Evolutionary conservation across 2,113 vertebrate genomes (phyloP).

Genomic region (Apteryx owenii): DNA sequence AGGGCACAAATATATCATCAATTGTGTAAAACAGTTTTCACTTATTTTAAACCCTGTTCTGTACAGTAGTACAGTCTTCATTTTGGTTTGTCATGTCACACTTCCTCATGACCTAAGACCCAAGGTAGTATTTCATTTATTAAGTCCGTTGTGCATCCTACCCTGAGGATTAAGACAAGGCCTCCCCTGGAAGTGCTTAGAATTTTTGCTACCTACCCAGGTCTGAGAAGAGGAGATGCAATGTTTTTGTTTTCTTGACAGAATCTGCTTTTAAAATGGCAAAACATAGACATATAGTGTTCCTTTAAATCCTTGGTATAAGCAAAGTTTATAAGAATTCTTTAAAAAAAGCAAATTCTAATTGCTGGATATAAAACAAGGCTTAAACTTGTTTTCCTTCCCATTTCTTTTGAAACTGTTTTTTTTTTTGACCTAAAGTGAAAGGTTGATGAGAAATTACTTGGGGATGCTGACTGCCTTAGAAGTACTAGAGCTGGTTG

Average conservation of each 20-base stretch:
- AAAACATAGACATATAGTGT: neutral
- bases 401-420: no score
- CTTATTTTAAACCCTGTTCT: neutral
- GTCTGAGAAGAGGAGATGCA: neutral
- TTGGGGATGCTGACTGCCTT: no score
- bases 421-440: no score
- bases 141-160: neutral
- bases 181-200: neutral
- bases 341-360: no score
- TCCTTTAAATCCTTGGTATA: no score
- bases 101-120: neutral
- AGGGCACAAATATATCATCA: neutral
- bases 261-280: neutral
- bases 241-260: no score
- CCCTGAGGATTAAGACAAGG: no score
- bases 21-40: neutral
- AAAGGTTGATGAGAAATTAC: no score
- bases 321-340: no score
- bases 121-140: neutral
- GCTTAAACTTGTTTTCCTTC: no score
- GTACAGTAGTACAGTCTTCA: neutral
- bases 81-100: neutral
- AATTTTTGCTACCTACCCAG: neutral
- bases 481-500: neutral
- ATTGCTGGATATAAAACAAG: no score